Conservation (phyloP, 2,888 invertebrate genomes). For the Cephus sareptanus region DNA sequence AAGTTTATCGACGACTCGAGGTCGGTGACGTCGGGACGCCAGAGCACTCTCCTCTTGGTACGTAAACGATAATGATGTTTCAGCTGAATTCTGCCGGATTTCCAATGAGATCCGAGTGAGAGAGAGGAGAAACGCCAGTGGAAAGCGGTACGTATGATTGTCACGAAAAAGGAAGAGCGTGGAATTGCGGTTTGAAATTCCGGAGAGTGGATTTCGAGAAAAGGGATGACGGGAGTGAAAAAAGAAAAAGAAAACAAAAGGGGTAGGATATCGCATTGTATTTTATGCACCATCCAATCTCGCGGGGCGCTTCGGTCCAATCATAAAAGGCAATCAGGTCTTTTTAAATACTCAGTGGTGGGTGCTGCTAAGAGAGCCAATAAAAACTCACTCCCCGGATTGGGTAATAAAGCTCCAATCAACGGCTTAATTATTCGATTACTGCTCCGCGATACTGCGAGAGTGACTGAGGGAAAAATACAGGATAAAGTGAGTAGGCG, state of each 20-base stretch:
- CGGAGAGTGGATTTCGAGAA: background rate
- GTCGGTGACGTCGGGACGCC: background rate
- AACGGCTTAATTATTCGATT: conserved; percentile 66
- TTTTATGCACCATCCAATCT: conserved; percentile 55
- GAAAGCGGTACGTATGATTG: background rate
- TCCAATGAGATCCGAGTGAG: background rate
- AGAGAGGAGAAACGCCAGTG: background rate
- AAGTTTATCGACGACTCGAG: background rate
- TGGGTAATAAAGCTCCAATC: conserved; percentile 66
- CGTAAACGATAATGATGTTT: background rate
- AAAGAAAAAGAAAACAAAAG: conserved; percentile 14
- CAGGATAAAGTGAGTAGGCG: conserved; percentile 7
- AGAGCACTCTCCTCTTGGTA: background rate
- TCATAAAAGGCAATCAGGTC: conserved; percentile 54
- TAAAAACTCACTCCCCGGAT: conserved; percentile 65
- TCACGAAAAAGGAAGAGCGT: background rate
- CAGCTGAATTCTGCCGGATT: background rate
- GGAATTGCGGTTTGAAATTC: background rate
- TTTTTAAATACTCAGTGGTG: conserved; percentile 54
- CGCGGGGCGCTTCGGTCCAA: conserved; percentile 45
- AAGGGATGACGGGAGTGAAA: background rate
- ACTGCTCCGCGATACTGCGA: conserved; percentile 30
- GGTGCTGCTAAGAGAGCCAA: conserved; percentile 48
- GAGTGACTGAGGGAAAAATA: background rate
- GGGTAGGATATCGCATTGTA: conserved; percentile 38